Conservation (phyloP, 2,797 vertebrate species). For the Sebastes steindachneri region DNA sequence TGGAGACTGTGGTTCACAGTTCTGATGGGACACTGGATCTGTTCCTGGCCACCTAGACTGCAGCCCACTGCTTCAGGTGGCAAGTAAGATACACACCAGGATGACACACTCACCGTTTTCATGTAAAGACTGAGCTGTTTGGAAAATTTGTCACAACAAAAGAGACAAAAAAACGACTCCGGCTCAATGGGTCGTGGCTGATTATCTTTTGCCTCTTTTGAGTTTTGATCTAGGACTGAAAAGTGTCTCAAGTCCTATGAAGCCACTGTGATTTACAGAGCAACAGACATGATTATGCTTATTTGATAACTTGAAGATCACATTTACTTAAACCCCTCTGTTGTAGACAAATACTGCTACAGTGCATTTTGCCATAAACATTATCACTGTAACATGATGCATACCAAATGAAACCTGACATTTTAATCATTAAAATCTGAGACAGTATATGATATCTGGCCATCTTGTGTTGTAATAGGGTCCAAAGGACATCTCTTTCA, state of each 20-base stretch:
- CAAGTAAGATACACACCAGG: background rate
- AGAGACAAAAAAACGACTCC: background rate
- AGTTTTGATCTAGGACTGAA: background rate
- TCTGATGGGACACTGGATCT: background rate
- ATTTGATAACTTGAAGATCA: background rate
- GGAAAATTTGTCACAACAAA: background rate
- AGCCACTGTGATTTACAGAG: conserved; percentile 7
- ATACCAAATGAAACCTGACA: background rate
- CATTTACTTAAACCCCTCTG: background rate
- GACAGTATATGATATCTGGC: background rate
- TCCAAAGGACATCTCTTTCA: background rate
- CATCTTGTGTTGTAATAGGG: background rate
- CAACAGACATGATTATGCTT: background rate
- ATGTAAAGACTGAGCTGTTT: background rate
- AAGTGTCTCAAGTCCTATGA: background rate
- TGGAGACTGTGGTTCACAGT: background rate
- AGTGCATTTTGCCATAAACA: background rate
- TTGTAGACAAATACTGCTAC: background rate
- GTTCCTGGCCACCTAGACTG: background rate
- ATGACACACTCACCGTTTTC: background rate
- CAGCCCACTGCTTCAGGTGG: background rate
- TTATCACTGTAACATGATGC: background rate
- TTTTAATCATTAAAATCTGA: background rate
- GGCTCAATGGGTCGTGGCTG: background rate
- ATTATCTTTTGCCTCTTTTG: conserved; percentile 1